phyloP scores from a whole-genome alignment of 1,140 invertebrate genomes.

The Eriocheir sinensis region DNA sequence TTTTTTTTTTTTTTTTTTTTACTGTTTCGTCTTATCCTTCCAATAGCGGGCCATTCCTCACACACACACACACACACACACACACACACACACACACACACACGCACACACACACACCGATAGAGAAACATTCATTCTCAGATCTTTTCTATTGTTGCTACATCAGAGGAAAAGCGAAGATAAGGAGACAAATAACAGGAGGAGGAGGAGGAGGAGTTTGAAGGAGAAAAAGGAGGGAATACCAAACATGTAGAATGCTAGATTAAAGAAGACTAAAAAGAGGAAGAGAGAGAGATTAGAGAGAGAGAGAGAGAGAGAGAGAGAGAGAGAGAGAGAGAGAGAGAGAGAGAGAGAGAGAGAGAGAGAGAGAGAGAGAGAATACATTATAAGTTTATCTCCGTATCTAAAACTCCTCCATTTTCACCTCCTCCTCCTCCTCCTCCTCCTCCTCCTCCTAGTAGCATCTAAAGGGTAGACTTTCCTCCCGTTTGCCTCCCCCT shows the following conservation, averaged over 20 bases:
- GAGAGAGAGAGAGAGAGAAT: background rate
- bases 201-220: background rate
- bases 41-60: background rate
- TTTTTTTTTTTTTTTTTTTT: too few relatives aligned
- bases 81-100: constrained; percentile 9
- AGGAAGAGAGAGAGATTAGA: too few relatives aligned
- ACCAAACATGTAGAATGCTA: background rate
- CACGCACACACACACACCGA: constrained; percentile 6
- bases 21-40: background rate
- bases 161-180: background rate
- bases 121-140: background rate
- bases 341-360: too few relatives aligned
- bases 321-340: background rate
- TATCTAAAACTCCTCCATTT: constrained; percentile 26
- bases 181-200: background rate
- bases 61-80: background rate
- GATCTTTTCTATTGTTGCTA: constrained; percentile 6
- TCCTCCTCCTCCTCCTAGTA: background rate
- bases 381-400: background rate
- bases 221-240: background rate
- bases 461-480: background rate
- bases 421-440: background rate
- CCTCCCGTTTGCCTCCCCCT: background rate
- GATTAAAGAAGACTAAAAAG: too few relatives aligned
- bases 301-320: too few relatives aligned